A percentile compares a stretch with the other conserved stretches of the same genome.
These are phyloP conservation scores for Brachionichthys hirsutus DNA, from an alignment of 2,113 vertebrate genomes.

Conservation along the genomic window DNA sequence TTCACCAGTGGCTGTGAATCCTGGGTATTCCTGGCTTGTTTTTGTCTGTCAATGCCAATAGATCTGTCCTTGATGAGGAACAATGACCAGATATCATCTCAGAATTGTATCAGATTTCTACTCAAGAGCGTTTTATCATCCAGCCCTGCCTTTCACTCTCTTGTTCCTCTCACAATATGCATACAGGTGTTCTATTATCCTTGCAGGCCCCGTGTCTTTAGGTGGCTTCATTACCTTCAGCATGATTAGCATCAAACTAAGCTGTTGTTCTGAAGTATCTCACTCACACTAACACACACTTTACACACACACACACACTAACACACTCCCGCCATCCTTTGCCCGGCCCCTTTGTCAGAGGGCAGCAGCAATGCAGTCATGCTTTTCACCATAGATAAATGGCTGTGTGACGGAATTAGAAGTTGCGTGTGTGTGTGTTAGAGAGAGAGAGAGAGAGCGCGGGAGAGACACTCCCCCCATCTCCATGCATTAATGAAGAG, in stretches of 20 bases:
- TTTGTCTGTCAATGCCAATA: no score
- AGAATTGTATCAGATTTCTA: no score
- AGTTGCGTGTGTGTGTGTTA: conserved; percentile 14
- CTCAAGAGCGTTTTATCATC: no score
- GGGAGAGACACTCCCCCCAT: not conserved
- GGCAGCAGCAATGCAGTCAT: conserved; percentile 46
- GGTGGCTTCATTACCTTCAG: conserved; percentile 58
- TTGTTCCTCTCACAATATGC: conserved; percentile 2
- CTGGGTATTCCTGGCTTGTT: no score
- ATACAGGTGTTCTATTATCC: conserved; percentile 65
- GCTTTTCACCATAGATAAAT: conserved; percentile 67
- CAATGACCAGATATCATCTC: no score
- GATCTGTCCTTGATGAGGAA: no score
- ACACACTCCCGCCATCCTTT: not conserved
- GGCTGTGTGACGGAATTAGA: conserved; percentile 37
- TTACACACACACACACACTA: not conserved
- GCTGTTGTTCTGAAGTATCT: conserved; percentile 32
- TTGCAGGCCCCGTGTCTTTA: conserved; percentile 42
- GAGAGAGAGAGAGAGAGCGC: not conserved
- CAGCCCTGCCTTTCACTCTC: not conserved
- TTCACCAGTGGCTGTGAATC: no score
- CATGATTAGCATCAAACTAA: conserved; percentile 56
- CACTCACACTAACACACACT: not conserved
- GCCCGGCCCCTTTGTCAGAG: conserved; percentile 41
- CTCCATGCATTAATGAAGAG: conserved; percentile 66